Base-by-base conservation (phyloP, 2,888 invertebrate species). In the Stenodera caucasica region DNA sequence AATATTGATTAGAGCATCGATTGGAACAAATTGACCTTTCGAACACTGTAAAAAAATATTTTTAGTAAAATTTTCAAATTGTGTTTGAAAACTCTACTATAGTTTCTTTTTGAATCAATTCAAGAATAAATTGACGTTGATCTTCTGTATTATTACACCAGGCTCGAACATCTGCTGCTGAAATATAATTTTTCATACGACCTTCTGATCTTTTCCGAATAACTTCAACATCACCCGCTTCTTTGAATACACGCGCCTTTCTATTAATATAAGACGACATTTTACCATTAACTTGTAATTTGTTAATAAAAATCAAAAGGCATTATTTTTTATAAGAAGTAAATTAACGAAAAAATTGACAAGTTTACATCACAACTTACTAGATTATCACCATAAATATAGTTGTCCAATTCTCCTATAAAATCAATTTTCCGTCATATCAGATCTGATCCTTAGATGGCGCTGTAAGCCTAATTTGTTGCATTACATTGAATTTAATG, bases 61-160 rank as follows among this genome's bases (percentile, higher is more conserved):
- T 26, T 26, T 4, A 26, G 2, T 26, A 26, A 4, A 26, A 26
- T 26, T 26, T 26, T 26, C 5, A 4, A 2, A 26, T 26, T 26
- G 26, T 4, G 5, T 26, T 26, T 26, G 26, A 26, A 26, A 26
- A 65, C 64, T 53, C 57, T 64, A 33, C 61, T 56, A 21, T 62
- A 55, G 14, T 61, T 65, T 63, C 63, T 67, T 67, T 82, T 83
- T 62, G 21, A 6, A 85, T 82, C 58, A 84, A 72, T 55, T 86
- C 86, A 23, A 85, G 79, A 64, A 86, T 81, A 68, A 86, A 85
- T 73, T 85, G 84, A 40, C 82, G 81, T 67, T 85, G 82, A 59
- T 85, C 84, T 49, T 85, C 81, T 57, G 80, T 78, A 70, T 83
- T 82, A 69, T 83, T 83, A 11, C 84, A 83, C 86, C 86, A 86